Evolutionary conservation across 1,140 invertebrate species (phyloP), one percentile per base, ranked within the genome.

Genomic region (Hypsibius dujardini): DNA sequence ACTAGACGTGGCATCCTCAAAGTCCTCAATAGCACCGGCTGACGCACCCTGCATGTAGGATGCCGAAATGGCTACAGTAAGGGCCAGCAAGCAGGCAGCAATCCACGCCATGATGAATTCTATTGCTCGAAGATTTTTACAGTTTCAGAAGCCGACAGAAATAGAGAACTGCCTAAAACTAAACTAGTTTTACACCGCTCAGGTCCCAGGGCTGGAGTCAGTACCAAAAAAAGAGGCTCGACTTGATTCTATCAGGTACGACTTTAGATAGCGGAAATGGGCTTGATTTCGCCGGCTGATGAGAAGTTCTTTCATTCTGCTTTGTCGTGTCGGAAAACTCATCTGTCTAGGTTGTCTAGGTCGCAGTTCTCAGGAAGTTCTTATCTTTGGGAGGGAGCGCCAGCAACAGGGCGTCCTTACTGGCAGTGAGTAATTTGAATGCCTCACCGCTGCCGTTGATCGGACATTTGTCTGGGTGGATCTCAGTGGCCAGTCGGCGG

Each of bases 381-480:
- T n/a, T 56, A 56, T 56, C 50, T n/a, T 56, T 56, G 7, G 50
- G 50, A 56, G 50, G n/a, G n/a, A 56, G 50, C n/a, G n/a, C 7
- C 50, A 56, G n/a, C n/a, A n/a, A n/a, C n/a, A n/a, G n/a, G n/a
- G n/a, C n/a, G n/a, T 56, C 50, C 50, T 56, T 56, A n/a, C 50
- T 56, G 50, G 50, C 50, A 7, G 50, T 56, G 7, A 56, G 50
- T 7, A 56, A n/a, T 56, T 56, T 56, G 50, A 56, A 56, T 7
- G 50, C 50, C n/a, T 56, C 50, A n/a, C 50, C 50, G 50, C 50
- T 56, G 7, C 50, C 50, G 50, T 56, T 56, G 7, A 56, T 7
- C 7, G 50, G 50, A 56, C 50, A 56, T 56, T 56, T 56, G 50
- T 56, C 50, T 7, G 50, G 50, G n/a, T 56, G 50, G 50, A 56